These are phyloP conservation scores for Dicyrtomina minuta DNA, from an alignment of 2,888 invertebrate genomes.

Conservation along the genomic window DNA sequence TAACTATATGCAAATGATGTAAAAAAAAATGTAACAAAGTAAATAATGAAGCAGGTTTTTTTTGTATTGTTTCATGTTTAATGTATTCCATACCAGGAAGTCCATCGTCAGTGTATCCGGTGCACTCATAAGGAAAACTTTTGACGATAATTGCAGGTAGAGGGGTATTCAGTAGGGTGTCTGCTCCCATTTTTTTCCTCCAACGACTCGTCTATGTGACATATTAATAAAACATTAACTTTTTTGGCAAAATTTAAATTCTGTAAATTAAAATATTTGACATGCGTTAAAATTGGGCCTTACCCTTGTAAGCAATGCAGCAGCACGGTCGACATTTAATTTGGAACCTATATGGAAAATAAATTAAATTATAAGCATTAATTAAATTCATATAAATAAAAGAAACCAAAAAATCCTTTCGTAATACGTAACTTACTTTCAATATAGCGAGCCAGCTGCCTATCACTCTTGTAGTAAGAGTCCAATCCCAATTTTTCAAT, in stretches of 20 bases:
- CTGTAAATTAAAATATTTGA: no score
- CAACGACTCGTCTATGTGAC: no score
- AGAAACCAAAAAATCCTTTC: neutral
- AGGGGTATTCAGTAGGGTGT: no score
- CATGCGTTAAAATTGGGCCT: no score
- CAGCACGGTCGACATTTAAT: conserved; percentile 7
- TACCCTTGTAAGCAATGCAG: neutral
- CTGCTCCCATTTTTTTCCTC: no score
- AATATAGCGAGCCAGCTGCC: neutral
- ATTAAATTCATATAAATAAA: neutral
- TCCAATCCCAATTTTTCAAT: neutral
- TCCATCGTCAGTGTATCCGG: no score
- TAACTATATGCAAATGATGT: conserved; percentile 4
- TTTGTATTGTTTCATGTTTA: no score
- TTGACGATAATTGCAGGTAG: no score
- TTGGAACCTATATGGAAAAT: neutral
- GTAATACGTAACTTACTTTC: conserved; percentile 1
- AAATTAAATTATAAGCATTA: neutral
- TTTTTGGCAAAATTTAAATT: no score
- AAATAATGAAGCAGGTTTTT: neutral
- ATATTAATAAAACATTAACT: no score
- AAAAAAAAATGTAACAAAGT: neutral
- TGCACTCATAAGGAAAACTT: no score
- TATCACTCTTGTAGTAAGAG: neutral
- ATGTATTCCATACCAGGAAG: no score